Evolutionary conservation across 2,888 invertebrate species (phyloP).

Genomic region (Ennomos quercinarius): DNA sequence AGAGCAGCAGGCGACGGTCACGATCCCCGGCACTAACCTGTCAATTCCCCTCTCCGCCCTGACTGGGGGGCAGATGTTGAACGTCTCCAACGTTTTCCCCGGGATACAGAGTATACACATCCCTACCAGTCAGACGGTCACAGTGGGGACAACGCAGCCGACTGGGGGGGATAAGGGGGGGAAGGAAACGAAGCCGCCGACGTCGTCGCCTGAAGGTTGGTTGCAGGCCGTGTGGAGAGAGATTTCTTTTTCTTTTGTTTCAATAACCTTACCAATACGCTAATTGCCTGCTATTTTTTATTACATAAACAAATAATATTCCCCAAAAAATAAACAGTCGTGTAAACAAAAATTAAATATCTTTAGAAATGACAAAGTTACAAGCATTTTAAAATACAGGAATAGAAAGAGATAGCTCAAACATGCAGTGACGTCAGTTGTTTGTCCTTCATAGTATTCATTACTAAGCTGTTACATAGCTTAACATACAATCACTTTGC

Average conservation of each 20-base stretch:
- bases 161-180: constrained; percentile 85
- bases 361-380: too few relatives aligned
- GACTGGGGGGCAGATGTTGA: constrained; percentile 80
- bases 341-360: too few relatives aligned
- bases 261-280: too few relatives aligned
- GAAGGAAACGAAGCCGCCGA: constrained; percentile 79
- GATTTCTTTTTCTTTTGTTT: constrained; percentile 34
- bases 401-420: too few relatives aligned
- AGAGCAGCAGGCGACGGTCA: constrained; percentile 84
- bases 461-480: too few relatives aligned
- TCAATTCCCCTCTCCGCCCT: constrained; percentile 84
- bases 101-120: constrained; percentile 67
- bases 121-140: constrained; percentile 53
- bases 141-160: constrained; percentile 6
- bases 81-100: constrained; percentile 80
- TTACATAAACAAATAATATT: too few relatives aligned
- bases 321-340: too few relatives aligned
- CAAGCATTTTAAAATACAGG: too few relatives aligned
- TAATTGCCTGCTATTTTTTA: too few relatives aligned
- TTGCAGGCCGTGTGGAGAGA: constrained; percentile 47
- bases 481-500: too few relatives aligned
- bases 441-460: too few relatives aligned
- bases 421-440: too few relatives aligned
- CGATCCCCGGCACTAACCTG: constrained; percentile 87
- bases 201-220: constrained; percentile 70